phyloP scores from a whole-genome alignment of 1,140 invertebrate species.

The Drosophila paulistorum region DNA sequence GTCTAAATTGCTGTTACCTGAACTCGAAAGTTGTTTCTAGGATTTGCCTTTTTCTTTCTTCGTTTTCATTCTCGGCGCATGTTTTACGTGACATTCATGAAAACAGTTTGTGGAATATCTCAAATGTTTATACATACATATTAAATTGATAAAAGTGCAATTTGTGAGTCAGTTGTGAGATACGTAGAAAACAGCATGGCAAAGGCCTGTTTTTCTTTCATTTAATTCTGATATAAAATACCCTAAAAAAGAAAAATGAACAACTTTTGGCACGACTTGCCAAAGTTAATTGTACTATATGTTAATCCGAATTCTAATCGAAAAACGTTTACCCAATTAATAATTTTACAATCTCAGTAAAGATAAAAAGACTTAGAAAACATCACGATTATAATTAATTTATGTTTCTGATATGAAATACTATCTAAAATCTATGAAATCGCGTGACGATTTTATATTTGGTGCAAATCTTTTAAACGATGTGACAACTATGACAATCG shows the following conservation, averaged over 20 bases:
- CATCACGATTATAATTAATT: background rate
- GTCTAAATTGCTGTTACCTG: constrained; percentile 50
- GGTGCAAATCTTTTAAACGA: too few species aligned
- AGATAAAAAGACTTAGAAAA: background rate
- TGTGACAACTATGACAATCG: too few species aligned
- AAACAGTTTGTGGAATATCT: constrained; percentile 40
- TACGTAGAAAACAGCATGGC: background rate
- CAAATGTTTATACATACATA: constrained; percentile 37
- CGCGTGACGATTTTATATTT: too few species aligned
- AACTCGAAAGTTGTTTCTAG: constrained; percentile 30
- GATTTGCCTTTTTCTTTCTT: background rate
- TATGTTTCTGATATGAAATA: background rate
- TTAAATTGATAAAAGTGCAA: constrained; percentile 55
- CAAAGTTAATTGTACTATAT: background rate
- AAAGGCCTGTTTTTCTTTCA: constrained; percentile 1
- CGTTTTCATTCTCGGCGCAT: constrained; percentile 23
- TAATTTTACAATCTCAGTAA: background rate
- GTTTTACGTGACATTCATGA: constrained; percentile 69
- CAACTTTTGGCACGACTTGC: background rate
- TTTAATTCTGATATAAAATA: constrained; percentile 4
- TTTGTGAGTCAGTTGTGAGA: constrained; percentile 40
- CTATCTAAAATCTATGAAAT: too few species aligned
- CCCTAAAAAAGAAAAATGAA: background rate
- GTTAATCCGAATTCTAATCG: background rate
- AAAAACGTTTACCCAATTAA: background rate